These are phyloP conservation scores for Holothuria scabra DNA, from an alignment of 53 echinoderm and acorn worm genomes.

Conservation along the genomic window DNA sequence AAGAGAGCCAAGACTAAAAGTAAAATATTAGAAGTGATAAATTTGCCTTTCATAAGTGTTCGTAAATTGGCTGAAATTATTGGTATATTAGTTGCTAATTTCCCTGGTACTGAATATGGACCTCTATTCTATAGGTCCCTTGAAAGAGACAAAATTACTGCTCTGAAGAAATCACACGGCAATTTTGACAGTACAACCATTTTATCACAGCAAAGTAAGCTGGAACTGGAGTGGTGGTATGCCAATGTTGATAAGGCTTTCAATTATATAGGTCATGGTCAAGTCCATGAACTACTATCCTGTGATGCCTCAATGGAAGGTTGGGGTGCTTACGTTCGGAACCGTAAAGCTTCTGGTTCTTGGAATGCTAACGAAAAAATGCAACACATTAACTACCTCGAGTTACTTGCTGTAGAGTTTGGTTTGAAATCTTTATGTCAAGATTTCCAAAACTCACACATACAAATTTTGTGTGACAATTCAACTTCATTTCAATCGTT, in stretches of 20 bases:
- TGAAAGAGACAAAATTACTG: constrained; percentile 44
- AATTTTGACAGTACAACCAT: constrained; percentile 26
- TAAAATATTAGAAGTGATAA: neutral
- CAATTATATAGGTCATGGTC: constrained; percentile 6
- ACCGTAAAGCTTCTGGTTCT: no score
- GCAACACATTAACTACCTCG: no score
- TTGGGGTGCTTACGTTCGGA: constrained; percentile 44
- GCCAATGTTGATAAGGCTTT: constrained; percentile 22
- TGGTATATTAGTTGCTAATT: constrained; percentile 51
- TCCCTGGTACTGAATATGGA: constrained; percentile 54
- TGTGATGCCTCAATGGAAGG: constrained; percentile 54
- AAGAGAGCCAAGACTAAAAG: no score
- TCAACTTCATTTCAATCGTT: no score
- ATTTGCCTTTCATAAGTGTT: constrained; percentile 5
- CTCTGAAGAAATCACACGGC: constrained; percentile 35
- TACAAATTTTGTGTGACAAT: no score
- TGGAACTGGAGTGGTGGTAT: constrained; percentile 58
- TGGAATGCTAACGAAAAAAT: no score
- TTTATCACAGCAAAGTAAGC: constrained; percentile 15
- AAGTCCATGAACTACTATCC: neutral
- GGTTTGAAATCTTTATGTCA: no score
- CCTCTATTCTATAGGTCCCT: constrained; percentile 49
- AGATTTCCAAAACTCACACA: no score
- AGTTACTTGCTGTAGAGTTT: no score
- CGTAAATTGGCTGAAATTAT: constrained; percentile 52